Conservation (phyloP, 1,140 invertebrate species). For the Drosophila pseudoananassae region DNA sequence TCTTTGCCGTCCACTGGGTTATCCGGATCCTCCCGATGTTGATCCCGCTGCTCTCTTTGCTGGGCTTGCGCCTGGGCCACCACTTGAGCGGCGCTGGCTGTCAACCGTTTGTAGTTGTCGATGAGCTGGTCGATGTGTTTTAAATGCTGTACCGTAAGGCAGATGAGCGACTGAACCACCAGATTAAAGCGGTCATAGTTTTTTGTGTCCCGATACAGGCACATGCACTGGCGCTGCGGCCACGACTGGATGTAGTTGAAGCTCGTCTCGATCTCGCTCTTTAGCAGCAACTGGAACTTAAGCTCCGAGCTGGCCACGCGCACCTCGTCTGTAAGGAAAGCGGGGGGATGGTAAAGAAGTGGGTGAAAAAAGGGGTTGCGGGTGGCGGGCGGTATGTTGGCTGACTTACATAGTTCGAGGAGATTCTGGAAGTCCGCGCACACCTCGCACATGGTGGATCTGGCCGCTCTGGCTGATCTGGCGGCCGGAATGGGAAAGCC, state of each 20-base stretch:
- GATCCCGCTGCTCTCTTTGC: constrained; percentile 27
- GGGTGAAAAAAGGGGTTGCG: constrained; percentile 3
- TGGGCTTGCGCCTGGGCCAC: constrained; percentile 61
- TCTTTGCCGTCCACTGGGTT: constrained; percentile 45
- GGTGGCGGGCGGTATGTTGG: neutral
- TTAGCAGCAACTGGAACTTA: constrained; percentile 86
- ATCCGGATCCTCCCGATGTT: constrained; percentile 51
- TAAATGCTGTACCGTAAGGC: constrained; percentile 89
- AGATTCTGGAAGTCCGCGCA: constrained; percentile 76
- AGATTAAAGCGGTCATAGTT: constrained; percentile 95
- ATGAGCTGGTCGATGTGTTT: constrained; percentile 88
- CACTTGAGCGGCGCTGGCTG: constrained; percentile 67
- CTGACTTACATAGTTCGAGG: constrained; percentile 69
- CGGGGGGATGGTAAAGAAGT: neutral
- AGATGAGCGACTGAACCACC: constrained; percentile 92
- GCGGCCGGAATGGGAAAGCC: neutral
- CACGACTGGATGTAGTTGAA: constrained; percentile 89
- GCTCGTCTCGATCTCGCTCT: constrained; percentile 88
- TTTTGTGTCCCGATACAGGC: constrained; percentile 94
- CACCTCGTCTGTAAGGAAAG: constrained; percentile 85
- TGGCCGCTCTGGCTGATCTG: constrained; percentile 4
- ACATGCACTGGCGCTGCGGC: constrained; percentile 94
- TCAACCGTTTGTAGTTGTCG: constrained; percentile 72
- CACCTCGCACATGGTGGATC: constrained; percentile 66
- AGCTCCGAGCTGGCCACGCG: constrained; percentile 87